phyloP scores from a whole-genome alignment of 2,797 vertebrate genomes.

The Ctenochaetus hawaiiensis region DNA sequence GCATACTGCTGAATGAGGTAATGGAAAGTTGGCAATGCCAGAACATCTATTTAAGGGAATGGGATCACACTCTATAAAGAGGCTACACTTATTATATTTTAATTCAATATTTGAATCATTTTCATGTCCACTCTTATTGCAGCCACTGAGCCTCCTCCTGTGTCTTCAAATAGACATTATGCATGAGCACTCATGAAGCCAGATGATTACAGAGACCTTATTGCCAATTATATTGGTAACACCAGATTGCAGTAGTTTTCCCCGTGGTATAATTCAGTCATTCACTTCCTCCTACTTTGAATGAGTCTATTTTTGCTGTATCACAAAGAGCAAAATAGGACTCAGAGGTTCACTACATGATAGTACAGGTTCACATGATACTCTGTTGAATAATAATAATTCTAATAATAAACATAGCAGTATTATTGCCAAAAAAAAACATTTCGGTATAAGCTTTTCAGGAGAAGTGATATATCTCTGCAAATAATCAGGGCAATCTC shows the following conservation, averaged over 20 bases:
- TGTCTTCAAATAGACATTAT: conserved; percentile 30
- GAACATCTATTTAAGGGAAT: conserved; percentile 68
- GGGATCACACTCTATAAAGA: conserved; percentile 60
- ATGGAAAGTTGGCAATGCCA: conserved; percentile 66
- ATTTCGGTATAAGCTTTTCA: conserved; percentile 14
- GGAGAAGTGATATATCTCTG: conserved; percentile 6
- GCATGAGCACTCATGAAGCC: conserved; percentile 8
- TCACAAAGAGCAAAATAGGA: conserved; percentile 22
- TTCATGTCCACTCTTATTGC: conserved; percentile 17
- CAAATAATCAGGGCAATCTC: conserved; percentile 44
- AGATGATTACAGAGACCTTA: conserved; percentile 25
- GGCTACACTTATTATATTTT: conserved; percentile 38
- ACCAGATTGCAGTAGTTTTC: conserved; percentile 25
- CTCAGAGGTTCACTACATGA: conserved; percentile 1
- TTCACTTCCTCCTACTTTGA: conserved; percentile 17
- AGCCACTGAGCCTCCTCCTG: conserved; percentile 11
- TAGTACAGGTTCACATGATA: conserved; percentile 19
- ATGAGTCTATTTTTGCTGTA: conserved; percentile 23
- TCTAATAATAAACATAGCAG: no score
- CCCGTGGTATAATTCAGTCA: conserved; percentile 16
- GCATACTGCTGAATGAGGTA: conserved; percentile 61
- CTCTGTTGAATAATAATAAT: conserved; percentile 5
- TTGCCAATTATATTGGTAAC: conserved; percentile 12
- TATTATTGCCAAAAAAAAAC: not conserved
- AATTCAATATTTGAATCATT: conserved; percentile 36